Evolutionary conservation across 1,140 invertebrate genomes (phyloP).

Genomic region (Brachionus asplanchnoidis): DNA sequence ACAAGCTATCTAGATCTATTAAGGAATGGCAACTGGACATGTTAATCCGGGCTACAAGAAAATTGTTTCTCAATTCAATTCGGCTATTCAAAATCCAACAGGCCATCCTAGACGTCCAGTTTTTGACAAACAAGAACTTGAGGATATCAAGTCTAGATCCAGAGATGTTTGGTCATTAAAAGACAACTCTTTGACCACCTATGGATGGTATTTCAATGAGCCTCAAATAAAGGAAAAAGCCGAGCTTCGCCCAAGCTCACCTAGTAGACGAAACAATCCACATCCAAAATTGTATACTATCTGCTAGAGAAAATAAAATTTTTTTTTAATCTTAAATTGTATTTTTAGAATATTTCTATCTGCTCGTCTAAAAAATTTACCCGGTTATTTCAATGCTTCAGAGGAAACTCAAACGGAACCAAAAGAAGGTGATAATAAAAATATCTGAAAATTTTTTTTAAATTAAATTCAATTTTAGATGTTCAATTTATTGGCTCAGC

Average conservation of each 20-base stretch:
- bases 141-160: slow-evolving; percentile 10
- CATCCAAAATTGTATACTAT: slow-evolving; percentile 8
- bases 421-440: neutral
- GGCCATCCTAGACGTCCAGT: neutral
- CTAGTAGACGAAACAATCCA: slow-evolving; percentile 12
- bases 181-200: neutral
- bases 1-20: neutral
- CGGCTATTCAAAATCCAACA: slow-evolving; percentile 11
- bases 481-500: neutral
- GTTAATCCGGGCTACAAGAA: slow-evolving; percentile 9
- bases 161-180: slow-evolving; percentile 36
- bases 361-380: slow-evolving; percentile 9
- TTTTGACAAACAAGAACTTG: slow-evolving; percentile 18
- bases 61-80: neutral
- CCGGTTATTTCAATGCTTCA: slow-evolving; percentile 14
- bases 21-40: slow-evolving; percentile 32
- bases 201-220: slow-evolving; percentile 19
- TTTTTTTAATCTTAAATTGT: neutral
- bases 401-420: neutral
- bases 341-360: slow-evolving; percentile 11
- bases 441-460: neutral
- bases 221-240: slow-evolving; percentile 29
- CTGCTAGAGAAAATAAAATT: neutral
- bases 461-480: neutral
- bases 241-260: neutral